Conservation (phyloP, 2,888 invertebrate genomes). For the Ligdia adustata region DNA sequence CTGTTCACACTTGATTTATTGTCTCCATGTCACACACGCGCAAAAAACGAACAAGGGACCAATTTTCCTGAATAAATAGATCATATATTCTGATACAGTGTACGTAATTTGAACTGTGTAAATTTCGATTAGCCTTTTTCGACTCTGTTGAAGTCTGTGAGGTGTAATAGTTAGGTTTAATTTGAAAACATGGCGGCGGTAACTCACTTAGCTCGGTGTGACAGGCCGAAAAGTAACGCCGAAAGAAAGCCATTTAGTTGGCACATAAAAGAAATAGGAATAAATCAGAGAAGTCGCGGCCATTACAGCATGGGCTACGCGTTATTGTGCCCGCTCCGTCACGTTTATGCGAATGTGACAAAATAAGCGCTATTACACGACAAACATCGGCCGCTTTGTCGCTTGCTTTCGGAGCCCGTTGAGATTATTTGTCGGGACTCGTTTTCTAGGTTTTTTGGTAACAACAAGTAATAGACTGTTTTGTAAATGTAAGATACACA, state of each 20-base stretch:
- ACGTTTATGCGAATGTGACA: slow-evolving; percentile 75
- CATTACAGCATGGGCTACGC: slow-evolving; percentile 67
- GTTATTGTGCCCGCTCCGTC: slow-evolving; percentile 73
- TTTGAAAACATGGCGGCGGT: slow-evolving; percentile 53
- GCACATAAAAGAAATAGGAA: slow-evolving; percentile 79
- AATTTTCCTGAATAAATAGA: slow-evolving; percentile 41
- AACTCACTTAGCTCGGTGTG: slow-evolving; percentile 55
- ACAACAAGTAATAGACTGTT: slow-evolving; percentile 9
- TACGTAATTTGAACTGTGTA: slow-evolving; percentile 29
- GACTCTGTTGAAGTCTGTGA: slow-evolving; percentile 17
- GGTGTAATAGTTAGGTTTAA: slow-evolving; percentile 58
- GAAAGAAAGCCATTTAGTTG: slow-evolving; percentile 71
- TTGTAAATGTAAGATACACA: no score
- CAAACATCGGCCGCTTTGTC: slow-evolving; percentile 56
- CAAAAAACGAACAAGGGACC: slow-evolving; percentile 54
- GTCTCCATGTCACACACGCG: slow-evolving; percentile 54
- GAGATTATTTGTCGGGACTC: slow-evolving; percentile 39
- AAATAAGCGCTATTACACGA: slow-evolving; percentile 69
- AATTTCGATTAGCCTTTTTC: slow-evolving; percentile 26
- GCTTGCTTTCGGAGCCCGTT: slow-evolving; percentile 43
- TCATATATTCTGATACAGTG: slow-evolving; percentile 25
- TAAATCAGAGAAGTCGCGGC: slow-evolving; percentile 75
- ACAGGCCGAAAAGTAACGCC: slow-evolving; percentile 62
- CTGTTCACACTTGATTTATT: slow-evolving; percentile 79
- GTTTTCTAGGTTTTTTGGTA: slow-evolving; percentile 19